Conservation (phyloP, 2,888 invertebrate genomes). For the Eilema depressum region DNA sequence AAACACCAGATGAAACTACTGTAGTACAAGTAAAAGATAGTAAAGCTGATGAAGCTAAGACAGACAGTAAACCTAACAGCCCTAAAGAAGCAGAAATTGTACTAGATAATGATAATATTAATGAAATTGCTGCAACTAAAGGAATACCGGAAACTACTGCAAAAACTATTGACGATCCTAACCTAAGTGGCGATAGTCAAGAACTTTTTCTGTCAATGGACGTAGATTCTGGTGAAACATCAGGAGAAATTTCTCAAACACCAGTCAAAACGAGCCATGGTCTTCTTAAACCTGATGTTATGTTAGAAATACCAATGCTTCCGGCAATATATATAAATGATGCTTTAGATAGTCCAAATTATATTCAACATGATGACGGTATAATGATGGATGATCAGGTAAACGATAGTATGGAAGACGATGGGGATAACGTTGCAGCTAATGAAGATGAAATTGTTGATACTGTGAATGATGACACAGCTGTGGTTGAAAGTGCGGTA, state of each 20-base stretch:
- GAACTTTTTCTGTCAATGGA: neutral
- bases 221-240: neutral
- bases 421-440: neutral
- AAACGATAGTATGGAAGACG: neutral
- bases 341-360: slow-evolving; percentile 34
- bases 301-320: slow-evolving; percentile 78
- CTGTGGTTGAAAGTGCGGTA: neutral
- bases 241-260: neutral
- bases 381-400: neutral
- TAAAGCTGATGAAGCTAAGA: neutral
- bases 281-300: slow-evolving; percentile 71
- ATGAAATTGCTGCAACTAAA: neutral
- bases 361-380: slow-evolving; percentile 13
- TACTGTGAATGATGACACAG: neutral
- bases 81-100: neutral
- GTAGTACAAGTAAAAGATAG: neutral
- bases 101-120: neutral
- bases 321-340: slow-evolving; percentile 66
- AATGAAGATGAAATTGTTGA: neutral
- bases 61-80: neutral
- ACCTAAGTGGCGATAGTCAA: neutral
- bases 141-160: neutral
- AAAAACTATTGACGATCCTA: neutral
- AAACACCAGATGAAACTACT: neutral
- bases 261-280: slow-evolving; percentile 54